Percentiles rank a stretch among this genome's conserved stretches.
Conservation (phyloP, 2,113 vertebrate genomes). For the Corythornis madagascariensis region DNA sequence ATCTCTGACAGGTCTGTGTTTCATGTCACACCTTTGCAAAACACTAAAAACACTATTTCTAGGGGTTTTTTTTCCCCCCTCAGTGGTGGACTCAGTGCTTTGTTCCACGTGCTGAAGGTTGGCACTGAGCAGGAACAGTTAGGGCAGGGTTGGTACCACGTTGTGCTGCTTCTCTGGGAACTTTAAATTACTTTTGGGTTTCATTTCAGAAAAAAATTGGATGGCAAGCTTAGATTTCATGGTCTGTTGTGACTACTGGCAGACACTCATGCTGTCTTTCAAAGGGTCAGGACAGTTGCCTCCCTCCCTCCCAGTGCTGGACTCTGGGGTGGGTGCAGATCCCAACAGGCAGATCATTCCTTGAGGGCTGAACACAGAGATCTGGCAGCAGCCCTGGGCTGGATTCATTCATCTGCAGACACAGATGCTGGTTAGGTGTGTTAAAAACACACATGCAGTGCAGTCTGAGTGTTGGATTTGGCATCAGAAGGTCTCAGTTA, state of each 20-base stretch:
- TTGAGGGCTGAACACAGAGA: not conserved
- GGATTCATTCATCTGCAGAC: not conserved
- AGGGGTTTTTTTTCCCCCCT: not conserved
- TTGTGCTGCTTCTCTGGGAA: not conserved
- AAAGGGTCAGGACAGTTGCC: not conserved
- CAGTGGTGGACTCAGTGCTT: not conserved
- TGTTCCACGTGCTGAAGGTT: not conserved
- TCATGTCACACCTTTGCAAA: not conserved
- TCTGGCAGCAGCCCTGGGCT: not conserved
- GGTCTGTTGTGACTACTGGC: not conserved
- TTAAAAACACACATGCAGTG: not conserved
- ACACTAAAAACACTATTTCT: not conserved
- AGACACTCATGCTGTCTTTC: not conserved
- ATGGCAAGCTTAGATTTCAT: rapidly evolving
- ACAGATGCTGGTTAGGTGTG: conserved; percentile 31
- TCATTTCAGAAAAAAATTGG: not conserved
- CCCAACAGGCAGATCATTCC: not conserved
- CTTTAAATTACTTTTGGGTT: not conserved
- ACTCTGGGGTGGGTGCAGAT: not conserved
- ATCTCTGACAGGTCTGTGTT: not conserved
- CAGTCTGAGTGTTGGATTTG: conserved; percentile 23
- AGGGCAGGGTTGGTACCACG: not conserved
- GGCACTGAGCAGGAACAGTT: not conserved
- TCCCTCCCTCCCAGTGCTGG: not conserved
- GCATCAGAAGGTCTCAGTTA: conserved; percentile 37